Conservation (phyloP, 2,888 invertebrate genomes). For the Fabriciana adippe region DNA sequence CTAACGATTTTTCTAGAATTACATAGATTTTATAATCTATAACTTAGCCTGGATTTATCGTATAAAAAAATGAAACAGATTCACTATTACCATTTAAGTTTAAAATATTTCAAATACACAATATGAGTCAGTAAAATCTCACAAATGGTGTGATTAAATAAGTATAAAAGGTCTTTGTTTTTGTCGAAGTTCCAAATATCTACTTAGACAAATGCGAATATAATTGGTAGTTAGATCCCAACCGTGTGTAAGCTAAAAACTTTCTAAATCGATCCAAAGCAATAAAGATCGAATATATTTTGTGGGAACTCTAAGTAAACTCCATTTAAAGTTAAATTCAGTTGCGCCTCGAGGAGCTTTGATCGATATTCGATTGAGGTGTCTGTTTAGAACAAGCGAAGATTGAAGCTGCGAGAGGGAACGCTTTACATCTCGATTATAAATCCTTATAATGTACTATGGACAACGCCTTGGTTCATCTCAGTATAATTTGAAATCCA, state of each 20-base stretch:
- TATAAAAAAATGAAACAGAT: too few species aligned
- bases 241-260: conserved; percentile 41
- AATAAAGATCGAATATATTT: conserved; percentile 37
- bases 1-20: too few species aligned
- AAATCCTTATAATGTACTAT: background rate
- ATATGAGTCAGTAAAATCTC: too few species aligned
- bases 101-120: too few species aligned
- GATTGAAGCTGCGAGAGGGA: background rate
- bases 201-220: conserved; percentile 17
- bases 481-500: too few species aligned
- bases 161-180: too few species aligned
- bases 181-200: conserved; percentile 12
- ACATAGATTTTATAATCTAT: background rate
- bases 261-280: conserved; percentile 38
- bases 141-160: too few species aligned
- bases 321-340: conserved; percentile 38
- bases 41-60: background rate
- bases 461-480: too few species aligned
- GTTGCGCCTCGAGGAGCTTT: conserved; percentile 22
- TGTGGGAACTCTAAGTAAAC: conserved; percentile 27
- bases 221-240: conserved; percentile 32
- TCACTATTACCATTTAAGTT: too few species aligned
- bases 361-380: conserved; percentile 34
- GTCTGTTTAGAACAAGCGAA: conserved; percentile 9
- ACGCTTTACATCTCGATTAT: background rate